These are phyloP conservation scores for Apotomis turbidana DNA, from an alignment of 2,888 invertebrate genomes.

Conservation along the genomic window DNA sequence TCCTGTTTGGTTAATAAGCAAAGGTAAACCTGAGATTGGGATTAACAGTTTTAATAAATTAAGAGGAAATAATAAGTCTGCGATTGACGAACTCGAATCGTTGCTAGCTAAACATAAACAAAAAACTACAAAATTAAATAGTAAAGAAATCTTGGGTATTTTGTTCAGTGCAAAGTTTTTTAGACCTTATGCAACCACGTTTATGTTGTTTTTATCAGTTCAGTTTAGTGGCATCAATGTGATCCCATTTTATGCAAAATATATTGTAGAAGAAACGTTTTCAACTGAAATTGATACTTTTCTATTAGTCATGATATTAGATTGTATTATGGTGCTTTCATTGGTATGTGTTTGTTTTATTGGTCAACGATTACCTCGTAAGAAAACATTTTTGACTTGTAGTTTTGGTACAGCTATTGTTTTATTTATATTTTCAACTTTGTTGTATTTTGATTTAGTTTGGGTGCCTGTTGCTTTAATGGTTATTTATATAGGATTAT, in stretches of 20 bases:
- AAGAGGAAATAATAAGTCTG: background rate
- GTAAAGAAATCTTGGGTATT: background rate
- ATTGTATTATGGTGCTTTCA: background rate
- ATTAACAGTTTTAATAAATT: background rate
- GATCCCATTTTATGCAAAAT: background rate
- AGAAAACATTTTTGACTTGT: background rate
- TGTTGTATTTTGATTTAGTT: background rate
- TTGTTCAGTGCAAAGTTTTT: background rate
- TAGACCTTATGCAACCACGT: background rate
- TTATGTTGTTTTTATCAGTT: background rate
- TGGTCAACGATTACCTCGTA: background rate
- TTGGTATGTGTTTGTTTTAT: background rate
- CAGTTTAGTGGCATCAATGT: slow-evolving; percentile 2
- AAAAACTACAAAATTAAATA: background rate
- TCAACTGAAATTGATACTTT: background rate
- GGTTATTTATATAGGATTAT: background rate
- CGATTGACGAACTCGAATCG: background rate
- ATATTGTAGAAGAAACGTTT: background rate
- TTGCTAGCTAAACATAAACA: background rate
- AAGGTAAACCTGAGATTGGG: background rate
- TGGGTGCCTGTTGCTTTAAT: background rate
- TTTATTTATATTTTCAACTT: background rate
- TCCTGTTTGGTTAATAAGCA: background rate
- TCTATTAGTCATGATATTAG: background rate
- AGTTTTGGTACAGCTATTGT: background rate